A percentile compares a stretch with the other conserved stretches of the same genome.
Conservation (phyloP, 1,140 invertebrate genomes). For the Lithobius niger region DNA sequence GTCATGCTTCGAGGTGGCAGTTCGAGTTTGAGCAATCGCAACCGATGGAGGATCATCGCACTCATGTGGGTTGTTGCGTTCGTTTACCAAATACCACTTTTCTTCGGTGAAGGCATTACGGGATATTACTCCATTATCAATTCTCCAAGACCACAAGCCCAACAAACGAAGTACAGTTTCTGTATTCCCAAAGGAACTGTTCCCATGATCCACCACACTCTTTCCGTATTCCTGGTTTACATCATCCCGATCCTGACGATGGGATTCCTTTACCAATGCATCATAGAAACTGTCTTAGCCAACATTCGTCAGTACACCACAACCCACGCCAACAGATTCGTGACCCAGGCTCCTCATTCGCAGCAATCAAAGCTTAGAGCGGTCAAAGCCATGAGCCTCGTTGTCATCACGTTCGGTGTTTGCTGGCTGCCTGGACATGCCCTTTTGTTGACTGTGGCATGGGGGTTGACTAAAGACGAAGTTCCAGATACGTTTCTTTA, state of each 20-base stretch:
- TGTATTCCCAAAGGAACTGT: background rate
- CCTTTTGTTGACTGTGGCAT: background rate
- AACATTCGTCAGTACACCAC: slow-evolving; percentile 3
- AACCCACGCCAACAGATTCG: slow-evolving; percentile 3
- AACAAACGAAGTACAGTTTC: no score
- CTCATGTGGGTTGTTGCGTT: slow-evolving; percentile 9
- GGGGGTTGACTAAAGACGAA: background rate
- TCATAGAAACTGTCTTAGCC: slow-evolving; percentile 3
- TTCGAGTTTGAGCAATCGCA: background rate
- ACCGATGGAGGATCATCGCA: background rate
- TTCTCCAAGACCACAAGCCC: no score
- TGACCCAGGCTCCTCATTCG: no score
- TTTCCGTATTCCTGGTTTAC: slow-evolving; percentile 8
- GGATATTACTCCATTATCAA: no score
- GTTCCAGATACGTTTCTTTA: background rate
- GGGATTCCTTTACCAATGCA: slow-evolving; percentile 7
- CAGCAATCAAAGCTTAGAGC: slow-evolving; percentile 16
- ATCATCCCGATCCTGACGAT: slow-evolving; percentile 9
- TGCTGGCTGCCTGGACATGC: slow-evolving; percentile 16
- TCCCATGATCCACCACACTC: background rate
- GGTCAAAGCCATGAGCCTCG: slow-evolving; percentile 15
- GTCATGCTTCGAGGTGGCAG: background rate
- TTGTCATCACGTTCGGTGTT: slow-evolving; percentile 11
- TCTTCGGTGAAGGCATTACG: no score
- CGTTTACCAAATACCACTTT: background rate